Conservation (phyloP, 2,888 invertebrate genomes). For the Blastobasis lacticolella region DNA sequence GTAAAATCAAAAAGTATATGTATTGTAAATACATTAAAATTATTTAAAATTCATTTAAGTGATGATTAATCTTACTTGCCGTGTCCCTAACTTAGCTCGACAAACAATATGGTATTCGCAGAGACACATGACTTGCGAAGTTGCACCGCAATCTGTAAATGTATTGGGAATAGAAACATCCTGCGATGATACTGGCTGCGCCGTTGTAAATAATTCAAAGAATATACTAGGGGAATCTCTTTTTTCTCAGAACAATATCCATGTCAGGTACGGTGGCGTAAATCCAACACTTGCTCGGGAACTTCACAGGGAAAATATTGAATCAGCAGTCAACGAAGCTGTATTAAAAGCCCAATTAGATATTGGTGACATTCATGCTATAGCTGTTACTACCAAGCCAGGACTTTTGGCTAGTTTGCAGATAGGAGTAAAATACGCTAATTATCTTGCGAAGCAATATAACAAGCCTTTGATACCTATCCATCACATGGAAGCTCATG, state of each 20-base stretch:
- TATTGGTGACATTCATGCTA: slow-evolving; percentile 83
- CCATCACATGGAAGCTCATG: slow-evolving; percentile 99
- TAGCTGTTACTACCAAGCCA: slow-evolving; percentile 94
- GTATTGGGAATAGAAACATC: slow-evolving; percentile 97
- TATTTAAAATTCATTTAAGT: not conserved
- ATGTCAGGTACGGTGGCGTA: slow-evolving; percentile 87
- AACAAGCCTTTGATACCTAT: slow-evolving; percentile 92
- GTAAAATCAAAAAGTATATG: not conserved
- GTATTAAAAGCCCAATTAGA: slow-evolving; percentile 74
- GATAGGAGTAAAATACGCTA: slow-evolving; percentile 89
- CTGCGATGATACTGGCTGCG: slow-evolving; percentile 97
- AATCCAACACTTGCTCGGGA: slow-evolving; percentile 90
- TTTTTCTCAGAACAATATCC: slow-evolving; percentile 84
- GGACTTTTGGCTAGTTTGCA: slow-evolving; percentile 85
- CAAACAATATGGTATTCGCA: no score
- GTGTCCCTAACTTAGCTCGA: no score
- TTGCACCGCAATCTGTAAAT: no score
- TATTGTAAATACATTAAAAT: not conserved
- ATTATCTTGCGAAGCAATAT: slow-evolving; percentile 77
- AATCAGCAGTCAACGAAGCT: slow-evolving; percentile 79
- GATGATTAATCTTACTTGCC: no score
- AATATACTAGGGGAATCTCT: slow-evolving; percentile 85
- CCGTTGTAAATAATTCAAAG: slow-evolving; percentile 83
- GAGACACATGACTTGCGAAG: no score
- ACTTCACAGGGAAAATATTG: slow-evolving; percentile 86